A percentile compares a stretch with the other conserved stretches of the same genome.
Conservation (phyloP, 2,113 vertebrate genomes). For the Dolichotis patagonum region DNA sequence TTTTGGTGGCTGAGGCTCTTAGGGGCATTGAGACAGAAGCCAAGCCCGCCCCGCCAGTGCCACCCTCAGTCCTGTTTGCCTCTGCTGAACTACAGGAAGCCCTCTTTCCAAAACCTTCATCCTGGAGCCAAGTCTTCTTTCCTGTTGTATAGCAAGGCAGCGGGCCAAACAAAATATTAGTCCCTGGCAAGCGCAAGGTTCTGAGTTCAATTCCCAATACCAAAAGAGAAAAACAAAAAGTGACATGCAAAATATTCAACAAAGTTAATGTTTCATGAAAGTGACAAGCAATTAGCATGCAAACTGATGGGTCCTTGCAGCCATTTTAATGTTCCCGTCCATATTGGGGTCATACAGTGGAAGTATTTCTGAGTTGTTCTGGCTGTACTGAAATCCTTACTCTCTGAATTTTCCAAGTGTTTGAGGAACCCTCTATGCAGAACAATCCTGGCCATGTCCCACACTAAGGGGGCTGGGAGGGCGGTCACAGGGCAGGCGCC, state of each 20-base stretch:
- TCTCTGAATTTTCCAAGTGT: background rate
- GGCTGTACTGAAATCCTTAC: background rate
- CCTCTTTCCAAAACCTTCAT: slow-evolving; percentile 12
- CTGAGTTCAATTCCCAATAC: too few species aligned
- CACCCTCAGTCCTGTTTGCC: background rate
- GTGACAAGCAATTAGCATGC: background rate
- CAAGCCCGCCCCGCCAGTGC: background rate
- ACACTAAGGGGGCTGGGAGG: too few species aligned
- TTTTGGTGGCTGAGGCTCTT: background rate
- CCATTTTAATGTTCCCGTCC: background rate
- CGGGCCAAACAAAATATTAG: background rate
- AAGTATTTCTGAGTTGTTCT: background rate
- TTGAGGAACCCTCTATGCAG: background rate
- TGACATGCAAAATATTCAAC: background rate
- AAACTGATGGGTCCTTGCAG: background rate
- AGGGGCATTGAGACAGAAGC: background rate
- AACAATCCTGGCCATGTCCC: background rate
- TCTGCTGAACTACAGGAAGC: background rate
- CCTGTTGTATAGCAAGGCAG: background rate
- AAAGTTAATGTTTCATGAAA: background rate
- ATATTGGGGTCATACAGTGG: too few species aligned
- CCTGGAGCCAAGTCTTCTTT: background rate
- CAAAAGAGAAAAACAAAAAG: too few species aligned
- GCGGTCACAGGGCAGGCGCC: background rate
- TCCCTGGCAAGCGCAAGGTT: background rate